Base-by-base conservation (phyloP, 2,113 vertebrate species). In the Ochotona princeps region DNA sequence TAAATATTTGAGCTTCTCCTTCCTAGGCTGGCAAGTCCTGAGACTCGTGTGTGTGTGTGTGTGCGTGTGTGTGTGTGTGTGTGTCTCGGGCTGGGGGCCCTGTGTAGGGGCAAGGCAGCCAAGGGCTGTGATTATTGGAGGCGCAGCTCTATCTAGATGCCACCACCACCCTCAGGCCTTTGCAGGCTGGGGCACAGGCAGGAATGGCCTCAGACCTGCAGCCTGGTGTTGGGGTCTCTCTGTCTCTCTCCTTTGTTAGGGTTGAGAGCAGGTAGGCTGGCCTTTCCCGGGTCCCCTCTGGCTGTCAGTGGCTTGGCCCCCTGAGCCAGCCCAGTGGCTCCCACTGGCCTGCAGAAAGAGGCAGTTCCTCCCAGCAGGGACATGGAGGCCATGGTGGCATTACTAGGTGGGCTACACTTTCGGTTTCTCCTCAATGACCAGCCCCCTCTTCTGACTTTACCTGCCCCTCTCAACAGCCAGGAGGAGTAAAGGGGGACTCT, bases 1-100 rank as follows among this genome's bases (percentile, higher is more conserved):
- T 94, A 94, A 94, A 96, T 92, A 96, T 93, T 94, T 96, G 91
- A 81, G 76, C 51, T 91, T 84, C n/a, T 65, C 32, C 25, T 91
- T 44, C 38, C 38, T 44, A 44, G 38, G 38, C 38, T 44, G 38
- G 38, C 38, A 44, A 44, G 38, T 6, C 6, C 38, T 44, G 38
- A 44, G 38, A 44, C 38, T 3, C 6, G 38, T 44, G 38, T 44
- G 38, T 44, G 38, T 44, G 38, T 44, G 38, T 44, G 38, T 44
- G 38, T 44, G 38, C 6, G 38, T 44, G 38, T 44, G 38, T 44
- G 38, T 44, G 38, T 44, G 38, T 44, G 38, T 44, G 38, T 44
- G 38, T 44, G 38, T n/a, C n/a, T n/a, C n/a, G n/a, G n/a, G n/a
- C n/a, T n/a, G n/a, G n/a, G n/a, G 26, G 23, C 38, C 38, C 38